phyloP scores from a whole-genome alignment of 2,113 vertebrate genomes.

The Ctenodactylus gundi region DNA sequence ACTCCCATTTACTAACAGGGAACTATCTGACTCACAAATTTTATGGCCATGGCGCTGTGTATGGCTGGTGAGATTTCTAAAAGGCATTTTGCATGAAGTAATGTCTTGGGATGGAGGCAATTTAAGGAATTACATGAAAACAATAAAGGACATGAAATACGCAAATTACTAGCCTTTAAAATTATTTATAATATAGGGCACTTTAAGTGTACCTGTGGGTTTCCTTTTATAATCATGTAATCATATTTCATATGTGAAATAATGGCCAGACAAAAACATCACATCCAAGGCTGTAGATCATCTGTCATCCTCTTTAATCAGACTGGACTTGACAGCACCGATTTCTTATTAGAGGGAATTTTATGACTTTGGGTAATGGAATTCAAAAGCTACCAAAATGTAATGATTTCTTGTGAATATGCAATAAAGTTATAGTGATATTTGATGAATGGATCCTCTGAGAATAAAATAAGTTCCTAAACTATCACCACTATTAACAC shows the following conservation, averaged over 20 bases:
- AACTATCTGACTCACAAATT: not conserved
- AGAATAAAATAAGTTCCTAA: slow-evolving; percentile 55
- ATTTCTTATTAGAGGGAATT: slow-evolving; percentile 68
- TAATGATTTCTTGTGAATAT: slow-evolving; percentile 63
- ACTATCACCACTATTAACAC: slow-evolving; percentile 43
- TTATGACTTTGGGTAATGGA: slow-evolving; percentile 54
- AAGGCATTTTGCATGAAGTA: slow-evolving; percentile 31
- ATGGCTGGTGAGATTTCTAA: not conserved
- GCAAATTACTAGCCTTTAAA: not conserved
- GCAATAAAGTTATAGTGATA: slow-evolving; percentile 53
- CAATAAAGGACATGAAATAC: slow-evolving; percentile 31
- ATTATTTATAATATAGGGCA: slow-evolving; percentile 29
- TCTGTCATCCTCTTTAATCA: slow-evolving; percentile 52
- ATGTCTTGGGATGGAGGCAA: not conserved
- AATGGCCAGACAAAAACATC: slow-evolving; percentile 41
- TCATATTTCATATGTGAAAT: slow-evolving; percentile 55
- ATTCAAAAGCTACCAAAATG: slow-evolving; percentile 44
- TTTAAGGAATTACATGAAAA: slow-evolving; percentile 38
- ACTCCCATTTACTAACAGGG: not conserved
- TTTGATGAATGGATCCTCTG: slow-evolving; percentile 61
- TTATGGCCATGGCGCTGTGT: not conserved
- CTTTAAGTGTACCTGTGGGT: slow-evolving; percentile 1
- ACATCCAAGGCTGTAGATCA: slow-evolving; percentile 36
- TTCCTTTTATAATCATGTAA: slow-evolving; percentile 55
- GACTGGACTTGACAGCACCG: slow-evolving; percentile 41